phyloP scores from a whole-genome alignment of 2,797 vertebrate genomes.

The Siniperca scherzeri region DNA sequence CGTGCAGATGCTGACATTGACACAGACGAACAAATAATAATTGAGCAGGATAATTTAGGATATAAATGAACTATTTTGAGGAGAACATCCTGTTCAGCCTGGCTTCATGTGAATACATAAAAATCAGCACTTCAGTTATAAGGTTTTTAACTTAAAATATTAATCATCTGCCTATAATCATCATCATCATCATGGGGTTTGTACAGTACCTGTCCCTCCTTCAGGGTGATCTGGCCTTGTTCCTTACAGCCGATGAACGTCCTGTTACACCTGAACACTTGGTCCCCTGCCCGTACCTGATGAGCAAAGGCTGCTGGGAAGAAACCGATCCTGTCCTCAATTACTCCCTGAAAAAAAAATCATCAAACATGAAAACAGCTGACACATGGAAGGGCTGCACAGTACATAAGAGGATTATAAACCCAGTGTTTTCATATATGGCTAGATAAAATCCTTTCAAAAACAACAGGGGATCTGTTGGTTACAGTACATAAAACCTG shows the following conservation, averaged over 20 bases:
- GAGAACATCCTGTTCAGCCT: neutral
- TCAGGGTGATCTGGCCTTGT: constrained; percentile 96
- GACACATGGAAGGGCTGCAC: neutral
- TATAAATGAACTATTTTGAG: constrained; percentile 6
- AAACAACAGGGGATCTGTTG: neutral
- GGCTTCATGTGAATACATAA: neutral
- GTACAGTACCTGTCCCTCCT: constrained; percentile 93
- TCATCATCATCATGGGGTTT: neutral
- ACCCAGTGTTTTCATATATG: constrained; percentile 9
- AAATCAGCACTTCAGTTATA: neutral
- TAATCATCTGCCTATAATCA: too few relatives aligned
- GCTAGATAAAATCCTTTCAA: constrained; percentile 17
- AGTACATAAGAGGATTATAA: constrained; percentile 26
- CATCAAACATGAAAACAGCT: constrained; percentile 30
- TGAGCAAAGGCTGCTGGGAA: constrained; percentile 97
- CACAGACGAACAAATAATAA: neutral
- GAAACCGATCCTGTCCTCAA: constrained; percentile 94
- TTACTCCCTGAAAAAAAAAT: constrained; percentile 87
- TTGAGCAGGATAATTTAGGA: neutral
- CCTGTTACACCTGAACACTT: constrained; percentile 92
- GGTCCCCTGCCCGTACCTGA: constrained; percentile 89
- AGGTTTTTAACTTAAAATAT: neutral
- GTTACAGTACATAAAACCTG: neutral
- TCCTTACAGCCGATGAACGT: constrained; percentile 97
- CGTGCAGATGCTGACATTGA: neutral